Percentiles rank a stretch among this genome's conserved stretches.
phyloP scores from a whole-genome alignment of 2,797 vertebrate species.

The Tenualosa thibaudeaui region DNA sequence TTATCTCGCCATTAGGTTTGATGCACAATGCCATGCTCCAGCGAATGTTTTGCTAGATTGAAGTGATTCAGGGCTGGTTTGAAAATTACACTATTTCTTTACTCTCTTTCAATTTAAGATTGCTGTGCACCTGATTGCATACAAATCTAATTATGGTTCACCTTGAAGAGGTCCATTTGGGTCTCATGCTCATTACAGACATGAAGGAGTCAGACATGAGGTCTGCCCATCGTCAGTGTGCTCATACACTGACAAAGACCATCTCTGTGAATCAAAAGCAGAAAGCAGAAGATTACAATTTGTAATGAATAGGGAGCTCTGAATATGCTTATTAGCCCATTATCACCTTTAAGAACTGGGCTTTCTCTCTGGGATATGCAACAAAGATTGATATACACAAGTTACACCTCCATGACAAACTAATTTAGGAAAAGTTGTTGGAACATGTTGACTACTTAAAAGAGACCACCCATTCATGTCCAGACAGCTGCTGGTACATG shows the following conservation, averaged over 20 bases:
- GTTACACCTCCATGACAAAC: slow-evolving; percentile 6
- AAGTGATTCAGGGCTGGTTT: not conserved
- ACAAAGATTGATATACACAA: not conserved
- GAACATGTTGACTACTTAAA: slow-evolving; percentile 12
- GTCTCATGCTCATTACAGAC: not conserved
- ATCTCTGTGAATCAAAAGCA: not conserved
- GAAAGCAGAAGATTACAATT: not conserved
- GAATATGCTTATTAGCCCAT: not conserved
- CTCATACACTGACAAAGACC: not conserved
- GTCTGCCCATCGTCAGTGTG: not conserved
- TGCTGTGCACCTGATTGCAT: not conserved
- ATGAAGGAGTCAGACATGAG: not conserved
- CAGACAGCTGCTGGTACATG: not conserved
- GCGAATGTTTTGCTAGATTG: not conserved
- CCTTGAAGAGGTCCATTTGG: not conserved
- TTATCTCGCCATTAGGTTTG: not conserved
- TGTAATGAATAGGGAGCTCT: not conserved
- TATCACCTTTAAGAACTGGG: not conserved
- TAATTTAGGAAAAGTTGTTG: not conserved
- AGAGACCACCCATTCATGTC: not conserved
- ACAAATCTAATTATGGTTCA: not conserved
- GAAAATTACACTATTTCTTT: not conserved
- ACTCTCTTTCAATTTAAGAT: slow-evolving; percentile 3
- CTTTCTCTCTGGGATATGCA: slow-evolving; percentile 5
- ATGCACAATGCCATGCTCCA: not conserved